Percentiles rank a stretch among this genome's conserved stretches.
Evolutionary conservation across 2,797 vertebrate species (phyloP).

Genomic region (Protosalanx chinensis): DNA sequence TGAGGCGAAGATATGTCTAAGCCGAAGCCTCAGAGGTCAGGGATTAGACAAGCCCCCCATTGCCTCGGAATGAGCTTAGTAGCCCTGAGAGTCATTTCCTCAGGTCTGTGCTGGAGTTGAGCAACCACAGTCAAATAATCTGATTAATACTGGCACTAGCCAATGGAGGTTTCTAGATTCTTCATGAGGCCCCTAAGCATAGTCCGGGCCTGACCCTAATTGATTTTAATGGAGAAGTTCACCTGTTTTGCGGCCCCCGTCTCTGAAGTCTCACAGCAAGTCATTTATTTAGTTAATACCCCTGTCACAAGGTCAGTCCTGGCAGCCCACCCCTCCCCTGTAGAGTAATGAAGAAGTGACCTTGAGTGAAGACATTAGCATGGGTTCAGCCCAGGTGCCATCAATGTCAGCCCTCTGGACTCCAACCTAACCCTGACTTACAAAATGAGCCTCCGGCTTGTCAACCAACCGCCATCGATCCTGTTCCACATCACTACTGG

Average conservation of each 20-base stretch:
- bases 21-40: neutral
- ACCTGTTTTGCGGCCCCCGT: constrained; percentile 27
- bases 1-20: constrained; percentile 30
- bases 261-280: constrained; percentile 21
- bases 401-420: constrained; percentile 31
- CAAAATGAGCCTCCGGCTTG: neutral
- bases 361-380: constrained; percentile 55
- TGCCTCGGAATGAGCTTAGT: constrained; percentile 53
- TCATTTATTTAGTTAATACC: constrained; percentile 54
- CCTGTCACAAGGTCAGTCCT: constrained; percentile 18
- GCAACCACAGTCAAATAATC: constrained; percentile 44
- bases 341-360: constrained; percentile 54
- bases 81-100: constrained; percentile 31
- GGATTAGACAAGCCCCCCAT: constrained; percentile 31
- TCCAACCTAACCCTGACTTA: neutral
- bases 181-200: constrained; percentile 23
- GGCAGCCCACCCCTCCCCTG: constrained; percentile 15
- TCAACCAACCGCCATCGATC: neutral
- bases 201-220: constrained; percentile 43
- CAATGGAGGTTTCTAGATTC: constrained; percentile 43
- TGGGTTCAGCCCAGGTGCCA: constrained; percentile 31
- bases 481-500: constrained; percentile 29
- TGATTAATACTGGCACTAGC: constrained; percentile 58
- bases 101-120: constrained; percentile 49
- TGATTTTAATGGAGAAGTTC: constrained; percentile 44